A percentile compares a stretch with the other conserved stretches of the same genome.
phyloP scores from a whole-genome alignment of 2,797 vertebrate species.

The Sebastes itinus region DNA sequence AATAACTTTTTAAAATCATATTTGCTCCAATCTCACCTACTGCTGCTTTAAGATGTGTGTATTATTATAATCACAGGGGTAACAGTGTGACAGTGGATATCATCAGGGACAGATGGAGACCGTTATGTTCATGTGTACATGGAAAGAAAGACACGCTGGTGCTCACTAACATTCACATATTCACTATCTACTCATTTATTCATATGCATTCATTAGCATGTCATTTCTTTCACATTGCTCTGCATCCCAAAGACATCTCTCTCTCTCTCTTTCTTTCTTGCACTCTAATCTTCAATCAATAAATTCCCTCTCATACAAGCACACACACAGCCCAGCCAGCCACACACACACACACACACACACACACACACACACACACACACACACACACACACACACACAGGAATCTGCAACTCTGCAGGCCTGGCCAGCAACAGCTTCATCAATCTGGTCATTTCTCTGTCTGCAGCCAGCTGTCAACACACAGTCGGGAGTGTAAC shows the following conservation, averaged over 20 bases:
- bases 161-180: constrained; percentile 16
- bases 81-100: constrained; percentile 15
- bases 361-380: constrained; percentile 7
- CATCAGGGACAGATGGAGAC: constrained; percentile 8
- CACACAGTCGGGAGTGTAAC: constrained; percentile 39
- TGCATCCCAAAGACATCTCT: background rate
- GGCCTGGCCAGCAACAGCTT: constrained; percentile 50
- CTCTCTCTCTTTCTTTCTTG: background rate
- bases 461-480: constrained; percentile 62
- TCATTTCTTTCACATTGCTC: constrained; percentile 9
- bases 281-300: constrained; percentile 19
- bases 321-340: background rate
- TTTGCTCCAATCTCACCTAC: too few relatives aligned
- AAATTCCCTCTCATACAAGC: background rate
- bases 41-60: background rate
- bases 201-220: constrained; percentile 46
- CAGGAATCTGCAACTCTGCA: constrained; percentile 36
- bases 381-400: constrained; percentile 20
- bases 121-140: constrained; percentile 10
- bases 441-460: constrained; percentile 62
- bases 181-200: constrained; percentile 38
- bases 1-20: too few relatives aligned
- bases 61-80: constrained; percentile 6
- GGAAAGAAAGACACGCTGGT: background rate
- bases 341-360: constrained; percentile 4